Conservation (phyloP, 2,888 invertebrate genomes). For the Drosophila borealis region DNA sequence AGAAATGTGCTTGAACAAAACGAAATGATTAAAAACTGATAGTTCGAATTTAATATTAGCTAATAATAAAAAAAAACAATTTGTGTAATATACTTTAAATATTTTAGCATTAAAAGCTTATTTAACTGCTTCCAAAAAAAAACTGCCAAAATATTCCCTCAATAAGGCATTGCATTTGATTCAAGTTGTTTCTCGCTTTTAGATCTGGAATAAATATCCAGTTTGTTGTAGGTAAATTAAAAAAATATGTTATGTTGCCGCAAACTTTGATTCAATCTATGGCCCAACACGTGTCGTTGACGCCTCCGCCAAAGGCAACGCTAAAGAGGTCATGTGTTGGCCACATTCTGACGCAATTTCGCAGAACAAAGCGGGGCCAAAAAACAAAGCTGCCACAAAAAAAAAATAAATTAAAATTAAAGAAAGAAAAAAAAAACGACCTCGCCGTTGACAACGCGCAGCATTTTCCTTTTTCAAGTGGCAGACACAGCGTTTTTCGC, state of each 20-base stretch:
- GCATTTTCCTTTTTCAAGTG: slow-evolving; percentile 65
- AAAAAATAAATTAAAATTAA: slow-evolving; percentile 7
- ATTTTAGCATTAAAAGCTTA: not conserved
- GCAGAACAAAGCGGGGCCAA: slow-evolving; percentile 37
- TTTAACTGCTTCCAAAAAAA: not conserved
- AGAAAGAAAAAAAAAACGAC: slow-evolving; percentile 16
- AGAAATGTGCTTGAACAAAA: not conserved
- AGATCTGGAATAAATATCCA: not conserved
- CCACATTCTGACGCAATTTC: slow-evolving; percentile 65
- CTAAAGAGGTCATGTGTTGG: slow-evolving; percentile 70
- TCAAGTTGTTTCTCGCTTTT: not conserved
- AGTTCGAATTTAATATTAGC: not conserved
- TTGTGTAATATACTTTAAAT: not conserved
- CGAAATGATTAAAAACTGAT: not conserved
- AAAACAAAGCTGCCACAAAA: slow-evolving; percentile 16
- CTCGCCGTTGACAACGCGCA: slow-evolving; percentile 55
- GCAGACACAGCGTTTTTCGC: slow-evolving; percentile 65
- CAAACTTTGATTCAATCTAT: slow-evolving; percentile 49
- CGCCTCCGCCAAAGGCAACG: slow-evolving; percentile 35
- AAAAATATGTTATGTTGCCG: slow-evolving; percentile 34
- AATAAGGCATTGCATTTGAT: not conserved
- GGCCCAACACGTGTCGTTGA: slow-evolving; percentile 47
- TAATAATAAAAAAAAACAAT: not conserved
- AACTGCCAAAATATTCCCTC: too few relatives aligned
- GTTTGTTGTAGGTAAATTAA: slow-evolving; percentile 7